These are phyloP conservation scores for Leptoteleia sp. DNA, from an alignment of 1,140 invertebrate species.

Conservation along the genomic window DNA sequence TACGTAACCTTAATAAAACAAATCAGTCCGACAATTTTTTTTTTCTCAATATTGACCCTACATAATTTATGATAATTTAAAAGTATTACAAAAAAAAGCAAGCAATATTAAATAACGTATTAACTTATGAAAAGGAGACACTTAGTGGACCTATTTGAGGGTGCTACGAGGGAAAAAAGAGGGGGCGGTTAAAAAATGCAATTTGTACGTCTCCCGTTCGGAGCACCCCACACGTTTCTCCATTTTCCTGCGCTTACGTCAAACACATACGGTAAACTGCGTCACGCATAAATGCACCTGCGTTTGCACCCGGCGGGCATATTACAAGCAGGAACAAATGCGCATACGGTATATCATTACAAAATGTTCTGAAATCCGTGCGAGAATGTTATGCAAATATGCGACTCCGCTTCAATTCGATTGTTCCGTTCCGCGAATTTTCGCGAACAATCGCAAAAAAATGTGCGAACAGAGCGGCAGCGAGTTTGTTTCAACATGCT, in stretches of 20 bases:
- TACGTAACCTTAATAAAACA: too few species aligned
- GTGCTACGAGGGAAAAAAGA: constrained; percentile 13
- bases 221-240: constrained; percentile 33
- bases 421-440: constrained; percentile 19
- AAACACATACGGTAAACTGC: constrained; percentile 56
- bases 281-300: constrained; percentile 55
- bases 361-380: constrained; percentile 38
- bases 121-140: too few species aligned
- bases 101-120: too few species aligned
- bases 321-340: constrained; percentile 45
- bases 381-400: constrained; percentile 45
- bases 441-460: constrained; percentile 19
- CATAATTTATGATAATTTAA: too few species aligned
- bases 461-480: constrained; percentile 2
- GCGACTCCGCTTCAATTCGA: constrained; percentile 12
- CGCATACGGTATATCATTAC: constrained; percentile 17
- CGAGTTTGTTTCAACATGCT: constrained; percentile 12
- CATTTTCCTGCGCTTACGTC: constrained; percentile 53
- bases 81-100: too few species aligned
- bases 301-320: constrained; percentile 21
- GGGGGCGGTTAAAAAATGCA: constrained; percentile 53
- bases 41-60: too few species aligned
- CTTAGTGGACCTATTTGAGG: too few species aligned
- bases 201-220: constrained; percentile 48
- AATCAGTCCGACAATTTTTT: too few species aligned